These are phyloP conservation scores for Diuraphis noxia DNA, from an alignment of 1,140 invertebrate genomes.

Conservation along the genomic window DNA sequence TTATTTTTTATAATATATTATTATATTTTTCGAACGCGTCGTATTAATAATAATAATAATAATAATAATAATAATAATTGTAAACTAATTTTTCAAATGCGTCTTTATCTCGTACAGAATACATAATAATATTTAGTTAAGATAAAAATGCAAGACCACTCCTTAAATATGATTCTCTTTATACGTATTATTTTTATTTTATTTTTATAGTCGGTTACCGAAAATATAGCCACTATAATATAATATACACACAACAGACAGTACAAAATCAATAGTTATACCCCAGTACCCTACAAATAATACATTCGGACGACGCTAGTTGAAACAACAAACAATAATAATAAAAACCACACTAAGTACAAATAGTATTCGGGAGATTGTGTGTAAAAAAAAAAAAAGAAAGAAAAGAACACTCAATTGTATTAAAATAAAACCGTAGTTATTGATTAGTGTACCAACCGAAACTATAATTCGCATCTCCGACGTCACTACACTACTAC, in stretches of 20 bases:
- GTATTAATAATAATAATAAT: too few species aligned
- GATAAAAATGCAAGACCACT: neutral
- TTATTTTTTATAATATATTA: neutral
- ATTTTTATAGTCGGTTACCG: neutral
- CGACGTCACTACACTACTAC: neutral
- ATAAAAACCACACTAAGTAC: constrained; percentile 10
- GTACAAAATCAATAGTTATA: constrained; percentile 41
- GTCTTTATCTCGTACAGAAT: neutral
- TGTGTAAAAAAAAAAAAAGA: neutral
- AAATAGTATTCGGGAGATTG: neutral
- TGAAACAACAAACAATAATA: constrained; percentile 28
- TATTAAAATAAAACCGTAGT: constrained; percentile 1
- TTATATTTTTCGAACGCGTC: neutral
- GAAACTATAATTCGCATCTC: neutral
- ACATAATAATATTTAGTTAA: neutral
- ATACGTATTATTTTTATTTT: neutral
- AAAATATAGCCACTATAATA: neutral
- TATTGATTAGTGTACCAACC: neutral
- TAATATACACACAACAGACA: neutral
- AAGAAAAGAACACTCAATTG: neutral
- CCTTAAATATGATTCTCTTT: neutral
- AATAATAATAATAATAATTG: too few species aligned
- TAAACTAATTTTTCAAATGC: neutral
- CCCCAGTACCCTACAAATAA: neutral
- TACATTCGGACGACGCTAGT: neutral